These are phyloP conservation scores for Chloropsis hardwickii DNA, from an alignment of 2,113 vertebrate genomes.

Conservation along the genomic window DNA sequence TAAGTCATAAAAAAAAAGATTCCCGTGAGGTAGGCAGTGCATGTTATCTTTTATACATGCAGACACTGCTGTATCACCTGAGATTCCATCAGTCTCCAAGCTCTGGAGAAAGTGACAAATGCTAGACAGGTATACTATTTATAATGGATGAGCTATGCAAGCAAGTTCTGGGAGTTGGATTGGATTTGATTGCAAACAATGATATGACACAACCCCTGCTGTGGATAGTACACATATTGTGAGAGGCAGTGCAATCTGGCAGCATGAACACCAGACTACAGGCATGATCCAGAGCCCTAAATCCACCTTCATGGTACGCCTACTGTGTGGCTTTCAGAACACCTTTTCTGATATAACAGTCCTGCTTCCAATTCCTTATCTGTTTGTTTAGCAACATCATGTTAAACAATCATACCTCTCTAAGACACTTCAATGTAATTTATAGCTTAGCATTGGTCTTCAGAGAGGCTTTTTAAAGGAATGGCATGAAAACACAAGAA, in stretches of 20 bases:
- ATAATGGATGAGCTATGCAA: conserved; percentile 60
- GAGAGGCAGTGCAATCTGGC: not conserved
- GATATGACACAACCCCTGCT: conserved; percentile 30
- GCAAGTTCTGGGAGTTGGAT: conserved; percentile 10
- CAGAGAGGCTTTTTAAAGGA: not conserved
- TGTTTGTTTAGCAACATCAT: not conserved
- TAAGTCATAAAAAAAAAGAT: not conserved
- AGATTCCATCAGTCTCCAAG: conserved; percentile 53
- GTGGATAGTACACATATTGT: not conserved
- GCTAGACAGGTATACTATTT: conserved; percentile 36
- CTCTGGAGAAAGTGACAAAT: conserved; percentile 54
- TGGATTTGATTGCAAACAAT: conserved; percentile 51
- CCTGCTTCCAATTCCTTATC: not conserved
- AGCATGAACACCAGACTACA: not conserved
- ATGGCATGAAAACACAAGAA: not conserved
- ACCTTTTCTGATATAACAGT: not conserved
- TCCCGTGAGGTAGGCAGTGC: not conserved
- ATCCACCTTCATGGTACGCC: not conserved
- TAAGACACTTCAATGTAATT: not conserved
- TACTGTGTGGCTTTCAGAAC: not conserved
- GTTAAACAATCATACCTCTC: not conserved
- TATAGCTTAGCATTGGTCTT: not conserved
- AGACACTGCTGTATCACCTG: conserved; percentile 34
- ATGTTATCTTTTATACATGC: conserved; percentile 57
- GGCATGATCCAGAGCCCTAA: not conserved